Conservation (phyloP, 2,888 invertebrate species). For the Drosophila kuntzei region DNA sequence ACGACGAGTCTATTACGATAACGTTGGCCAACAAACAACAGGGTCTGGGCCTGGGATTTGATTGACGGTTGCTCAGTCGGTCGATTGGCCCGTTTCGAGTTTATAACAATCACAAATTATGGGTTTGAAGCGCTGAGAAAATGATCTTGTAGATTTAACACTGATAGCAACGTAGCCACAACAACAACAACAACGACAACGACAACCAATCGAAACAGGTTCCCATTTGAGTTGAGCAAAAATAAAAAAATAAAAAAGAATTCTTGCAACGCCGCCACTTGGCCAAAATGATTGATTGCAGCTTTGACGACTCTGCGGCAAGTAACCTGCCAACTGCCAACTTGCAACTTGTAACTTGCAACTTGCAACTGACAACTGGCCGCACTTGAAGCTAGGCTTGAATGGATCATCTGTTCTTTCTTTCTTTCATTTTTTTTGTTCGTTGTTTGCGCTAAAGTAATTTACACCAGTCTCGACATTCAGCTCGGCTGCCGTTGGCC, state of each 20-base stretch:
- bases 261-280: conserved; percentile 55
- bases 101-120: conserved; percentile 81
- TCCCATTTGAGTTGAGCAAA: conserved; percentile 63
- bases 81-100: conserved; percentile 67
- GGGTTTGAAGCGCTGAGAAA: conserved; percentile 71
- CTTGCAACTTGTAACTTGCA: conserved; percentile 27
- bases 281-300: conserved; percentile 81
- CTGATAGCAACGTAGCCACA: conserved; percentile 62
- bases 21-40: conserved; percentile 14
- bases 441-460: conserved; percentile 58
- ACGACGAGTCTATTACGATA: conserved; percentile 77
- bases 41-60: conserved; percentile 26
- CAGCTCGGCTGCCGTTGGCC: conserved; percentile 63
- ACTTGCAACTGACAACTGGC: conserved; percentile 47
- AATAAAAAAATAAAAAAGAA: conserved; percentile 29
- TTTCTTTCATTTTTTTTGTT: background rate
- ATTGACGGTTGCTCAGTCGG: conserved; percentile 51
- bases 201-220: conserved; percentile 69
- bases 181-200: background rate
- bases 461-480: conserved; percentile 58
- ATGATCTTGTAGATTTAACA: conserved; percentile 83
- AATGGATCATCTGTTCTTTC: conserved; percentile 52
- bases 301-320: conserved; percentile 77
- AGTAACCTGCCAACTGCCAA: conserved; percentile 51
- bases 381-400: conserved; percentile 31